phyloP scores from a whole-genome alignment of 2,797 vertebrate genomes.

The Lateolabrax maculatus region DNA sequence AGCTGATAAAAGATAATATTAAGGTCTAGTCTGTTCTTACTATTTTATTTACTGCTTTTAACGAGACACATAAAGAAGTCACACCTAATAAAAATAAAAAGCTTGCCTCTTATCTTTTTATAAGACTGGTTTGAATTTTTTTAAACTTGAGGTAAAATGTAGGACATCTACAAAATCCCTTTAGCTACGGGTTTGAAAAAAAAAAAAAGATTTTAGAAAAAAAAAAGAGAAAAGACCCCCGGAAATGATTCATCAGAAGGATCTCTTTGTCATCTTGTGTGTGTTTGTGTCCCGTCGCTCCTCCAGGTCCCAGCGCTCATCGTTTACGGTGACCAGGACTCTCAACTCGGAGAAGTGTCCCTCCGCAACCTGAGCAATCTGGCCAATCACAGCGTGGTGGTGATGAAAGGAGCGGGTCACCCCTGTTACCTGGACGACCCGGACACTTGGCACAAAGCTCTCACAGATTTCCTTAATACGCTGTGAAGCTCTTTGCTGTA shows the following conservation, averaged over 20 bases:
- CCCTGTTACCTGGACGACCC: constrained; percentile 96
- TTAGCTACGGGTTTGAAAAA: constrained; percentile 29
- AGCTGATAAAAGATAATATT: constrained; percentile 8
- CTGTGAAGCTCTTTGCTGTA: constrained; percentile 70
- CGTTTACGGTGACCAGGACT: constrained; percentile 95
- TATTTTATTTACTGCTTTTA: background rate
- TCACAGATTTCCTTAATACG: constrained; percentile 89
- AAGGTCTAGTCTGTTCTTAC: background rate
- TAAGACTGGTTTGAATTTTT: constrained; percentile 5
- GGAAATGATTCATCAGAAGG: constrained; percentile 4
- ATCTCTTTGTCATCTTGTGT: background rate
- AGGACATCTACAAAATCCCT: constrained; percentile 51
- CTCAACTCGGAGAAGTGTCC: constrained; percentile 88
- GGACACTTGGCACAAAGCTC: constrained; percentile 89
- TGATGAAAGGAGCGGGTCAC: constrained; percentile 93
- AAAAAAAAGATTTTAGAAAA: background rate
- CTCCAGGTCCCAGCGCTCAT: constrained; percentile 90
- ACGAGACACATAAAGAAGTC: constrained; percentile 23
- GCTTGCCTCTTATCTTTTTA: constrained; percentile 33
- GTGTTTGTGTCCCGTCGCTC: constrained; percentile 21
- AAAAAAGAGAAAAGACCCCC: background rate
- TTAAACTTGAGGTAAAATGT: constrained; percentile 43
- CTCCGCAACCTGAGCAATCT: constrained; percentile 90
- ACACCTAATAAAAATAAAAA: constrained; percentile 13
- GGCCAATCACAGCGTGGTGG: constrained; percentile 90